Base-by-base conservation (phyloP, 23 tunicate genomes). In the Ascidia mentula region DNA sequence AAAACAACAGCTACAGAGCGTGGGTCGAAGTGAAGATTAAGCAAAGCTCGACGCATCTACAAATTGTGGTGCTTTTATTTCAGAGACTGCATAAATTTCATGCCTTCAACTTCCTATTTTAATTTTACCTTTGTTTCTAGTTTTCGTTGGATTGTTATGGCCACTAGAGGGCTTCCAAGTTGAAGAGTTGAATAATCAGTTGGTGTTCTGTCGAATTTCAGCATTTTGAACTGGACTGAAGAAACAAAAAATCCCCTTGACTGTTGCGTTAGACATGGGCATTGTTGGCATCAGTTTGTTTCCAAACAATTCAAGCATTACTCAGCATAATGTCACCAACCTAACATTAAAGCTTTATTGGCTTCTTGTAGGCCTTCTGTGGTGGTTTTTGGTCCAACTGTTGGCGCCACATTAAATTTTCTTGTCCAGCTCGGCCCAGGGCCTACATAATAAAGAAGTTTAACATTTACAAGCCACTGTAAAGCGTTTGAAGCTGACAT, bases 341-440 rank as follows among this genome's bases (percentile, higher is more conserved):
- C 32, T 34, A 7, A 2, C 30, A 71, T 17, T 34, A 34, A 34
- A 6, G 38, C 36, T 3, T 35, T 9, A 6, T 28, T 9, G 24
- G 65, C 13, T 53, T 53, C 65, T 53, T 53, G 65, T 53, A 53
- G 22, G 22, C 65, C 65, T 9, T 53, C 65, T 5, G 65, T 53
- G 7, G 65, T 53, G 24, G 65, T 53, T 53, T 53, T 37, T 32
- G 40, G 28, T 71, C 46, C 38, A 34, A 12, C 32, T 73, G 72
- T 45, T 34, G 46, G 46, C 20, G 12, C 78, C 3, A 37, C 71
- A 28, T 37, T 2, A 18, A 7, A 15, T 6, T 34, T 65, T 0
- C 60, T 65, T 13, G 65, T 77, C 88, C 88, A 84, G 34, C 82
- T 84, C 4, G 88, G 88, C 0, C 88, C 88, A 18, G 82, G 82